Conservation (phyloP, 35 echinoderm and acorn worm genomes). For the Patiria miniata region DNA sequence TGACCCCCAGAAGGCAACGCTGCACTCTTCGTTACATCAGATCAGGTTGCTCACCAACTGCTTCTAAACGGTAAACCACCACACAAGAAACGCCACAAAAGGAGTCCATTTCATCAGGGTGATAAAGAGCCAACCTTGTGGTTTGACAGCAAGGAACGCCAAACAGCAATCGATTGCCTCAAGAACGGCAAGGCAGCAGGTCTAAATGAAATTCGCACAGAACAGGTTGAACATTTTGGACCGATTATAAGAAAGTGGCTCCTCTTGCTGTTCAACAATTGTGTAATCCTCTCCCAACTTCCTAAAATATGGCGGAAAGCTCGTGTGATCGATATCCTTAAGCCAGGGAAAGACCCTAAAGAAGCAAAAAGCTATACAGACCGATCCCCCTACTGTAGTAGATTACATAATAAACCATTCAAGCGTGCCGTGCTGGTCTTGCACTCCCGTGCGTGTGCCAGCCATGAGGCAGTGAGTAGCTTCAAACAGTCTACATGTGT, state of each 20-base stretch:
- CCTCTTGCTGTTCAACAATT: slow-evolving; percentile 10
- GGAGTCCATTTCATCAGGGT: neutral
- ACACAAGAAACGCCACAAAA: slow-evolving; percentile 12
- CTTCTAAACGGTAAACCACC: neutral
- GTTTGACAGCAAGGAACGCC: neutral
- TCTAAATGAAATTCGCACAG: slow-evolving; percentile 19
- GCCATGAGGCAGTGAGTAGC: too few relatives aligned
- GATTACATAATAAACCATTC: slow-evolving; percentile 55
- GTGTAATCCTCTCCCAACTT: neutral
- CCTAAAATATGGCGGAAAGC: slow-evolving; percentile 64
- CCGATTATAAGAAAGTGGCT: neutral
- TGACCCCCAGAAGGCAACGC: slow-evolving; percentile 31
- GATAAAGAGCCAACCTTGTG: neutral
- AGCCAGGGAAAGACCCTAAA: slow-evolving; percentile 54
- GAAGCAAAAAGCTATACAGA: slow-evolving; percentile 51
- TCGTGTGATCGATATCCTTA: slow-evolving; percentile 39
- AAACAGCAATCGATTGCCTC: neutral
- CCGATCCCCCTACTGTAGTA: slow-evolving; percentile 53
- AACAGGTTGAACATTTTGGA: slow-evolving; percentile 23
- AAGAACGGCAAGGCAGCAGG: slow-evolving; percentile 45
- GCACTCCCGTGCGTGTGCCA: too few relatives aligned
- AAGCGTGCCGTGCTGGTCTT: slow-evolving; percentile 53
- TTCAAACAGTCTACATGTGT: too few relatives aligned
- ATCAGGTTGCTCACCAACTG: slow-evolving; percentile 50
- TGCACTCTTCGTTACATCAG: slow-evolving; percentile 16